Conservation (phyloP, 2,888 invertebrate genomes). For the Lamellibrachia columna region DNA sequence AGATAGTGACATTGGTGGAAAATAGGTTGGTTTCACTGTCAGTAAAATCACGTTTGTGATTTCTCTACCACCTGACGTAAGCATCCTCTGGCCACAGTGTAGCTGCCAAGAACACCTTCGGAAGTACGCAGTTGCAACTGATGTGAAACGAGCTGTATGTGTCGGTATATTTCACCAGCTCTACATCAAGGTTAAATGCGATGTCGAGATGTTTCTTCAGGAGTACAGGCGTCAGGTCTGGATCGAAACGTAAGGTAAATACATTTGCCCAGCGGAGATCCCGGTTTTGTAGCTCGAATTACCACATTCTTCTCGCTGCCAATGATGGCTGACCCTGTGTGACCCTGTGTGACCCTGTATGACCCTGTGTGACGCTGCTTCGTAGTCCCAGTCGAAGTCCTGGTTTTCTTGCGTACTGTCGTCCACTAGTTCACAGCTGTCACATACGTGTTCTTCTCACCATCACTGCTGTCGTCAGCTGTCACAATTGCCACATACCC, state of each 20-base stretch:
- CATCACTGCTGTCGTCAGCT: neutral
- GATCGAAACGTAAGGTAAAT: no score
- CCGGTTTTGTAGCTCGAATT: no score
- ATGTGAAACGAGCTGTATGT: neutral
- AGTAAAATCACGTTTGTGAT: neutral
- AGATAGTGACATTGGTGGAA: neutral
- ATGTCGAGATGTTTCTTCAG: no score
- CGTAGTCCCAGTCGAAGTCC: no score
- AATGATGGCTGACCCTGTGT: no score
- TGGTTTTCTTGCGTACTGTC: no score
- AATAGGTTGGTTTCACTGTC: neutral
- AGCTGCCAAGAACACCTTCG: neutral
- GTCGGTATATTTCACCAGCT: neutral
- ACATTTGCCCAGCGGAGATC: no score
- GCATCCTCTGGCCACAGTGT: neutral
- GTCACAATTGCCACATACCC: neutral
- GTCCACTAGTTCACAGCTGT: neutral
- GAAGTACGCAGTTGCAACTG: neutral
- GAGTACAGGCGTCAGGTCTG: no score
- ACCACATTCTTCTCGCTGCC: no score
- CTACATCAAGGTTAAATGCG: neutral
- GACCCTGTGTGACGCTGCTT: no score
- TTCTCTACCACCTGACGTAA: neutral
- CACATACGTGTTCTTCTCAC: neutral
- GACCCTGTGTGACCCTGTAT: no score